These are phyloP conservation scores for Zygogramma bicolorata DNA, from an alignment of 2,888 invertebrate genomes.

Conservation along the genomic window DNA sequence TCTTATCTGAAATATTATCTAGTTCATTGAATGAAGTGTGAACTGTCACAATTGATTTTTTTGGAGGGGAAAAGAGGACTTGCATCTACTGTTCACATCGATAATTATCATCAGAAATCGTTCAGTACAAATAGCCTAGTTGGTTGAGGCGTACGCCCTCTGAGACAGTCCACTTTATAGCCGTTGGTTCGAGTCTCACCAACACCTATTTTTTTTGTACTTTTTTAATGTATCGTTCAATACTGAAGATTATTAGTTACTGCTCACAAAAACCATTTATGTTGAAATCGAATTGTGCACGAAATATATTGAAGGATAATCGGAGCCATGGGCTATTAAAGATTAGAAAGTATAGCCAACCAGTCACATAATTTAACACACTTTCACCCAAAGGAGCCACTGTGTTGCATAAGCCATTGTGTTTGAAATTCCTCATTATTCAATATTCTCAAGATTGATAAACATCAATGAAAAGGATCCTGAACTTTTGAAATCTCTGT, in stretches of 20 bases:
- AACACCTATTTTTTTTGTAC: no score
- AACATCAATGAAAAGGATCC: not conserved
- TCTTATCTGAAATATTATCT: no score
- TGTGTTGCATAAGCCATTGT: not conserved
- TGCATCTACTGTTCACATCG: no score
- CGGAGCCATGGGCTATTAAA: not conserved
- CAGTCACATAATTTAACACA: not conserved
- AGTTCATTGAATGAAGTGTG: no score
- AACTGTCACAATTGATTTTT: no score
- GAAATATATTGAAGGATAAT: not conserved
- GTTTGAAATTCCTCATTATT: not conserved
- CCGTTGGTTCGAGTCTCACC: no score
- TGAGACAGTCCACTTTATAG: no score
- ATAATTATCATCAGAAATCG: no score
- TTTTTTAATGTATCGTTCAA: no score
- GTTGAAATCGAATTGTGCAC: not conserved
- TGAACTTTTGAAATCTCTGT: not conserved
- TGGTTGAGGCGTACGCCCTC: no score
- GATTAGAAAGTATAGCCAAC: not conserved
- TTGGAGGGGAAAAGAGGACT: no score
- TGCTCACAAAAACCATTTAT: not conserved
- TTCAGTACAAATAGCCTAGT: no score
- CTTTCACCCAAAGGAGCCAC: not conserved
- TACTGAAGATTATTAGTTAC: not conserved
- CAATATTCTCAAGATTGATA: not conserved